A percentile compares a stretch with the other conserved stretches of the same genome.
These are phyloP conservation scores for Scleropages formosus DNA, from an alignment of 2,797 vertebrate species.

Conservation along the genomic window DNA sequence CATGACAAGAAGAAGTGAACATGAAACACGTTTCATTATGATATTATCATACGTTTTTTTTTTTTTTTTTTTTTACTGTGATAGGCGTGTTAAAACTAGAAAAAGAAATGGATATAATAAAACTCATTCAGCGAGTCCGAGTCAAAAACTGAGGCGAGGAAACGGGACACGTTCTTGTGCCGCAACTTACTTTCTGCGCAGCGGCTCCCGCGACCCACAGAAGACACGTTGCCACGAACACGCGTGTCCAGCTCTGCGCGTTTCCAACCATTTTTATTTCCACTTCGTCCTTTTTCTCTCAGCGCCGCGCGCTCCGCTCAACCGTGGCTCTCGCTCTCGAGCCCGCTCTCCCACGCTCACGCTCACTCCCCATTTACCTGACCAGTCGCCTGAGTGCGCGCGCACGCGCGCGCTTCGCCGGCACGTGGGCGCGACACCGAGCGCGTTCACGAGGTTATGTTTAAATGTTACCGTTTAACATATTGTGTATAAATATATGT, in stretches of 20 bases:
- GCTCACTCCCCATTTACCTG: constrained; percentile 61
- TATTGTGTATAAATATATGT: no score
- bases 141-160: no score
- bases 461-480: no score
- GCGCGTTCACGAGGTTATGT: neutral
- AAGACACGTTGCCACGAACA: constrained; percentile 61
- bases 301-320: constrained; percentile 47
- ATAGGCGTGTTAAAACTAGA: no score
- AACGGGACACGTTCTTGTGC: constrained; percentile 41
- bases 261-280: constrained; percentile 57
- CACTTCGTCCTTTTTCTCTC: constrained; percentile 51
- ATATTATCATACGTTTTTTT: no score
- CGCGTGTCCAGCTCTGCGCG: constrained; percentile 56
- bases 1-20: no score
- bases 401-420: constrained; percentile 50
- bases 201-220: constrained; percentile 66
- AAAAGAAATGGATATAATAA: neutral
- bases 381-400: constrained; percentile 69
- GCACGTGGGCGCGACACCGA: constrained; percentile 29
- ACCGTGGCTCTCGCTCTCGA: neutral
- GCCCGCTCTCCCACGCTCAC: neutral
- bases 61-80: no score
- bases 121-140: neutral
- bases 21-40: neutral
- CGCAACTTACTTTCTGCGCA: constrained; percentile 71